These are phyloP conservation scores for Hydrotaea diabolus DNA, from an alignment of 2,888 invertebrate species.

Conservation along the genomic window DNA sequence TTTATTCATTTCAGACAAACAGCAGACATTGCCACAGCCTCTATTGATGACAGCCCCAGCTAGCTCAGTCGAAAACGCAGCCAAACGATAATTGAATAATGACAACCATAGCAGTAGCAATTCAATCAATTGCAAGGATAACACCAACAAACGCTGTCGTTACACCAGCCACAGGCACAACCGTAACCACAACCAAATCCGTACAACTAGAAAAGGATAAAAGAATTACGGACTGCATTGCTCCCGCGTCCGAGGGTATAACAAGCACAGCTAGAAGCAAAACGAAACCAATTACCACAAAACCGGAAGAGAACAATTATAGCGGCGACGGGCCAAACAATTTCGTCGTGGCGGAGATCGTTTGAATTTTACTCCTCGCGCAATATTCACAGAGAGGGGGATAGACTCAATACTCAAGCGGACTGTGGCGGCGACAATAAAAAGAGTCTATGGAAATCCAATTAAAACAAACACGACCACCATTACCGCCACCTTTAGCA, in stretches of 20 bases:
- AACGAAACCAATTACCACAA: slow-evolving; percentile 15
- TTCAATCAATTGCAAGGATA: slow-evolving; percentile 37
- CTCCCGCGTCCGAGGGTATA: neutral
- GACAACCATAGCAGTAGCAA: slow-evolving; percentile 53
- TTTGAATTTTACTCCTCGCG: no score
- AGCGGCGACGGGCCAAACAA: slow-evolving; percentile 13
- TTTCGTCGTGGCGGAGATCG: neutral
- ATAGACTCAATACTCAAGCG: neutral
- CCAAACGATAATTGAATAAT: slow-evolving; percentile 50
- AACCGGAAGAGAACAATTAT: slow-evolving; percentile 8
- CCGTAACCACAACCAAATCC: slow-evolving; percentile 8
- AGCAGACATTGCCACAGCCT: no score
- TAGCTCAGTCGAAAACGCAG: slow-evolving; percentile 19
- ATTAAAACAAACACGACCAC: slow-evolving; percentile 62
- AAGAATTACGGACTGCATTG: neutral
- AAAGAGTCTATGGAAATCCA: slow-evolving; percentile 71
- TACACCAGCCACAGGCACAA: slow-evolving; percentile 30
- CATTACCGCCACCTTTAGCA: slow-evolving; percentile 62
- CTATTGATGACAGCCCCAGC: neutral
- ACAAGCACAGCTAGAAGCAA: neutral
- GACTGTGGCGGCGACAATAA: neutral
- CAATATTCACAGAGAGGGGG: neutral
- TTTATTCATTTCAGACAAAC: no score
- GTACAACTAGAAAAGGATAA: slow-evolving; percentile 1
- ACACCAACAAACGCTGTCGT: slow-evolving; percentile 3